Evolutionary conservation across 2,797 vertebrate genomes (phyloP), one percentile per base, ranked within the genome.

Genomic region (Falco naumanni): DNA sequence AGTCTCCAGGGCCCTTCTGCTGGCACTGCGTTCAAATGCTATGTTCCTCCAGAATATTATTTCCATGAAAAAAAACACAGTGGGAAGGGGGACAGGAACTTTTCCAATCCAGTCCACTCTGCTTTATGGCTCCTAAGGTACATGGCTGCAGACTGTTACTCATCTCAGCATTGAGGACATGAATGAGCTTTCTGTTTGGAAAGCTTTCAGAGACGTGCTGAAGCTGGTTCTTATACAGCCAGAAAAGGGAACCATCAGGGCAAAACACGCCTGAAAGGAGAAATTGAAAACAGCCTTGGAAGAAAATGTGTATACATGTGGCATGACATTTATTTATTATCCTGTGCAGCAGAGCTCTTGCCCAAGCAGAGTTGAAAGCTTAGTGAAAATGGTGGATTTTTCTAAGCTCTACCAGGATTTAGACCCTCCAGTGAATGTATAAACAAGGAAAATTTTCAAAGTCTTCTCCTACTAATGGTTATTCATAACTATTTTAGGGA

Each of bases 251-350:
- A 64, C 89, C 95, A 96, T 93, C 71, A 89, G 85, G 79, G 86
- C 84, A 94, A 95, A 95, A 91, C 80, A 87, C 59, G 84, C 89
- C 88, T 91, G 88, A 87, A 75, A 91, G 83, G 41, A 95, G 92
- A 97, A 97, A 97, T 93, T 95, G 93, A 93, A 97, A 96, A 91
- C 97, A 96, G 95, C 69, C 84, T 92, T 74, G 78, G 78, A 96
- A 84, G 71, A 82, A 91, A 93, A 95, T 81, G 76, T 96, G 92
- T 94, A 85, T 94, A 95, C 92, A 88, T 87, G 84, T 96, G 96
- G 95, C 91, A 92, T 95, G 92, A 87, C 93, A 78, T 96, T 91
- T 96, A 97, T 97, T 96, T 97, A 97, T 97, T 97, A 95, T 97
- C 84, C 84, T 63, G 56, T 76, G 87, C 80, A 92, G 86, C 28